Conservation (phyloP, 2,797 vertebrate species). For the Micropoecilia bifurca region DNA sequence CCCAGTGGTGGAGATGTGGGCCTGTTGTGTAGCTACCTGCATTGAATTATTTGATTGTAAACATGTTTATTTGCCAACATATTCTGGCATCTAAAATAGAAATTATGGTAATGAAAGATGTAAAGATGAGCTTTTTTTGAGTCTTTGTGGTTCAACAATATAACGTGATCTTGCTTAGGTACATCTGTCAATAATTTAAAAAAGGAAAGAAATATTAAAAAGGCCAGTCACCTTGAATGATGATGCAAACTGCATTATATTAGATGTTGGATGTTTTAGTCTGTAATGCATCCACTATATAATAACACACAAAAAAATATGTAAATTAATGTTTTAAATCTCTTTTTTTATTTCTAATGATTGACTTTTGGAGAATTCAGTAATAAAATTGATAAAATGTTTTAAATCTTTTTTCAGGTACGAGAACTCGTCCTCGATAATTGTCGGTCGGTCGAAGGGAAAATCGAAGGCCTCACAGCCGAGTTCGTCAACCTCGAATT, state of each 20-base stretch:
- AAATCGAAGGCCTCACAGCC: constrained; percentile 91
- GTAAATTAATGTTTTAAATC: neutral
- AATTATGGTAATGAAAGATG: neutral
- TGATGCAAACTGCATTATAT: neutral
- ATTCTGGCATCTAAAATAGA: neutral
- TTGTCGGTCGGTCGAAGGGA: constrained; percentile 90
- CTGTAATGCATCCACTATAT: neutral
- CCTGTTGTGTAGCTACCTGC: neutral
- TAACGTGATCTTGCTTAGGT: neutral
- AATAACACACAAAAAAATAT: neutral
- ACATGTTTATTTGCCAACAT: neutral
- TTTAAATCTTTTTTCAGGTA: constrained; percentile 77
- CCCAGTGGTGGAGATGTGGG: neutral
- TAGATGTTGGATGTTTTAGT: neutral
- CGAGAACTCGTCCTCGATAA: constrained; percentile 93
- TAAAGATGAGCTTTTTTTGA: neutral
- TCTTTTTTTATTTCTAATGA: neutral
- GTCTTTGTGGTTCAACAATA: neutral
- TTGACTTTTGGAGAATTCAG: neutral
- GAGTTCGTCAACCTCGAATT: constrained; percentile 94
- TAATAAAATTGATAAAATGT: neutral
- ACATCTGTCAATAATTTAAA: neutral
- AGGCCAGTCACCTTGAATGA: neutral
- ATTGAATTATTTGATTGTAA: neutral
- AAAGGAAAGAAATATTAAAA: neutral